Evolutionary conservation across 2,113 vertebrate species (phyloP), one percentile per base, ranked within the genome.

Genomic region (Desmodus rotundus): DNA sequence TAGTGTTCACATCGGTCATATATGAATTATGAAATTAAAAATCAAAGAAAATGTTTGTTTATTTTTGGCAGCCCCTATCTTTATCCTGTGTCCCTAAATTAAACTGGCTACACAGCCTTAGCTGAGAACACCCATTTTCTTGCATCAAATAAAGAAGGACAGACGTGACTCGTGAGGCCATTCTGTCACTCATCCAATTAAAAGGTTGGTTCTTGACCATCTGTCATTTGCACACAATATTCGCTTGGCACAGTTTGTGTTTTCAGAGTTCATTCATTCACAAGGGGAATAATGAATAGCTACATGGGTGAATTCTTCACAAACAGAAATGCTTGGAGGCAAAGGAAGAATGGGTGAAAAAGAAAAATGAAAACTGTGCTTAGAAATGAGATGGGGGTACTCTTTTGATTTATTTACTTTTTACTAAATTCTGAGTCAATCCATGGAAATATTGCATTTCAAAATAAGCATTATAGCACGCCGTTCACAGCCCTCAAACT

Each of bases 181-280:
- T 61, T 92, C 12, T 63, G 22, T 87, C 56, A 24, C 68, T 85
- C 36, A 68, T 54, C 28, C 20, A 12, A 19, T 84, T 73, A 80
- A 91, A 78, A 93, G 58, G 12, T 56, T 61, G 47, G 17, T 93
- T 91, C 43, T 87, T 91, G 19, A 81, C 45, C 81, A 2, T 36
- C 33, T 87, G 8, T 94, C 76, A 82, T 67, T 96, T 89, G 41
- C 45, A 50, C 22, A 96, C 92, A 92, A 90, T 63, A 87, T n/a
- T 90, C 33, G 58, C 92, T 93, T 80, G 58, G 52, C 74, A 87
- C 38, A 56, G 73, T 91, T 72, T 68, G 33, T 22, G 50, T 96
- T 86, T 93, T 94, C 82, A 78, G 45, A 54, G 67, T 78, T 91
- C n/a, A 63, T 96, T 93, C 65, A 91, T 74, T 65, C 28, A 31